Evolutionary conservation across 2,888 invertebrate genomes (phyloP).

Genomic region (Baronia brevicornis): DNA sequence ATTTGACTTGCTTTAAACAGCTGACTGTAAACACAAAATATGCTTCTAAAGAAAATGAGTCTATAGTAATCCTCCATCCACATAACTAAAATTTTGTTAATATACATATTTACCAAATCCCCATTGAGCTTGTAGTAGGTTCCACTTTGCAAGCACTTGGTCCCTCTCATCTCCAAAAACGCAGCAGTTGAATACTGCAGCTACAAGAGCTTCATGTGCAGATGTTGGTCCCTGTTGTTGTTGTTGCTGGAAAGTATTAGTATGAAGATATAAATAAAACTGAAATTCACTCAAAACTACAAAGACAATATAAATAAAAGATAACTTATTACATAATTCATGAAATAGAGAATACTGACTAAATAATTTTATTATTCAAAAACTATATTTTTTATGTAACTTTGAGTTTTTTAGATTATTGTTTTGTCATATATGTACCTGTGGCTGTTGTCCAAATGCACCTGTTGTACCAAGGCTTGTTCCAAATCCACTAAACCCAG

Average conservation of each 20-base stretch:
- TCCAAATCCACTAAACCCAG: constrained; percentile 66
- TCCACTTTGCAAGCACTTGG: constrained; percentile 94
- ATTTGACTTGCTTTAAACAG: no score
- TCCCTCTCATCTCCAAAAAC: constrained; percentile 97
- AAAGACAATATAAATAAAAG: constrained; percentile 21
- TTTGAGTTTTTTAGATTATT: background rate
- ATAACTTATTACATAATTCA: no score
- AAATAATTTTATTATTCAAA: no score
- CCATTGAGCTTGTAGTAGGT: constrained; percentile 93
- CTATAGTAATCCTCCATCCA: no score
- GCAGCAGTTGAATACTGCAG: constrained; percentile 84
- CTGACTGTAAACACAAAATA: no score
- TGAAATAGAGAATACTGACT: no score
- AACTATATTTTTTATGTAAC: no score
- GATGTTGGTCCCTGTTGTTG: constrained; percentile 73
- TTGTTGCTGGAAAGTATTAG: no score
- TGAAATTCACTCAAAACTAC: background rate
- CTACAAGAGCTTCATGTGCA: constrained; percentile 81
- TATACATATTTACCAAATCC: constrained; percentile 86
- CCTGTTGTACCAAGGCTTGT: constrained; percentile 54
- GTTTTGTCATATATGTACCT: constrained; percentile 24
- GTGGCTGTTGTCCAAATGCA: constrained; percentile 63
- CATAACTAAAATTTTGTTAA: no score
- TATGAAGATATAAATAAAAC: constrained; percentile 3
- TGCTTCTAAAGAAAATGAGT: no score